phyloP scores from a whole-genome alignment of 2,888 invertebrate species.

The Pachycephus smyrnensis region DNA sequence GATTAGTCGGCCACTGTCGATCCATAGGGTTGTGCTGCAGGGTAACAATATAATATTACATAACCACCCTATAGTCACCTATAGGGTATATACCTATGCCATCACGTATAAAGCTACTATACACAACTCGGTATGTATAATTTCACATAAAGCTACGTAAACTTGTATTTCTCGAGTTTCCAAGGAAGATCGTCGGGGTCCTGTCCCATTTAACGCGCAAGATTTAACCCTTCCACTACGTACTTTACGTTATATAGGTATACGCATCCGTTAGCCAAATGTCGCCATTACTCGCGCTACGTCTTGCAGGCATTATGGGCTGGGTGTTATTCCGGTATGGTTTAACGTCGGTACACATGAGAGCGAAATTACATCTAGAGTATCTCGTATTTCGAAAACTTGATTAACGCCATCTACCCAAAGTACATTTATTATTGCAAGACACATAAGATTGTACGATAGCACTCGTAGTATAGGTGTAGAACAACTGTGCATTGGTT shows the following conservation, averaged over 20 bases:
- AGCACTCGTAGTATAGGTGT: background rate
- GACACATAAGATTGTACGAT: background rate
- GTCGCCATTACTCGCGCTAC: constrained; percentile 21
- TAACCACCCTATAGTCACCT: background rate
- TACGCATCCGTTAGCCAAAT: constrained; percentile 9
- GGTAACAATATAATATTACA: constrained; percentile 25
- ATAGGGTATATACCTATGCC: constrained; percentile 9
- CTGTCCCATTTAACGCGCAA: constrained; percentile 53
- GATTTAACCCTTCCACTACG: constrained; percentile 56
- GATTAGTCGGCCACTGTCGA: background rate
- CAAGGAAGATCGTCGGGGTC: constrained; percentile 45
- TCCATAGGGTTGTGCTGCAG: background rate
- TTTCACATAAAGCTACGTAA: background rate
- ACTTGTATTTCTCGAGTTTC: constrained; percentile 50
- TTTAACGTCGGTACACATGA: constrained; percentile 50
- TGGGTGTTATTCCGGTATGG: constrained; percentile 53
- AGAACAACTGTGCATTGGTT: background rate
- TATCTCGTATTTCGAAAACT: constrained; percentile 52
- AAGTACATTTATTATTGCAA: constrained; percentile 6
- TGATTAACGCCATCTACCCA: constrained; percentile 49
- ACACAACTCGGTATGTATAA: constrained; percentile 4
- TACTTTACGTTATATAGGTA: constrained; percentile 47
- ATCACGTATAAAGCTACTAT: constrained; percentile 8
- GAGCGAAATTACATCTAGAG: constrained; percentile 52
- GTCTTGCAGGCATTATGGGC: constrained; percentile 44